Conservation (phyloP, 2,113 vertebrate genomes). For the Rhegmatorhina hoffmannsi region DNA sequence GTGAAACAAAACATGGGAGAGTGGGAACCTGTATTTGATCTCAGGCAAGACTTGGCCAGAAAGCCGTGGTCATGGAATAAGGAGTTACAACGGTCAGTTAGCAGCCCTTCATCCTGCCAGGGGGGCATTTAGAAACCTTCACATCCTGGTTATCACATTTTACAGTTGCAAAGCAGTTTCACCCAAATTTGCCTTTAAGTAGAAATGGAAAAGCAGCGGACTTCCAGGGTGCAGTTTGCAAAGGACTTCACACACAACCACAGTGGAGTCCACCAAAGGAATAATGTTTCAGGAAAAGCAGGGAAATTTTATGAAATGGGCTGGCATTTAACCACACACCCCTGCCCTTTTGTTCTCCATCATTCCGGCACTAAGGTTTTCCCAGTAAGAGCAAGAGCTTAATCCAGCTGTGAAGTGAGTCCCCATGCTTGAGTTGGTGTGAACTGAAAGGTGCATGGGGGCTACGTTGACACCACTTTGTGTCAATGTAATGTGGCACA, state of each 20-base stretch:
- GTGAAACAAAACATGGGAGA: background rate
- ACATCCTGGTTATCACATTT: background rate
- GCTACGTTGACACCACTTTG: background rate
- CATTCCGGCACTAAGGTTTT: background rate
- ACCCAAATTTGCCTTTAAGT: background rate
- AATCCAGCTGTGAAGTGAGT: background rate
- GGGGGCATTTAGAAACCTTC: background rate
- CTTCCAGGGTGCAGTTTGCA: background rate
- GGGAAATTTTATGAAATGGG: background rate
- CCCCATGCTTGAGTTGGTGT: rapidly evolving
- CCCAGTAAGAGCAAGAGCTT: background rate
- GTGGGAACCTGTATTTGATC: background rate
- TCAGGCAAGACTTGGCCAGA: background rate
- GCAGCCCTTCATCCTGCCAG: background rate
- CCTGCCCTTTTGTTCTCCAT: background rate
- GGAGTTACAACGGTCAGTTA: background rate
- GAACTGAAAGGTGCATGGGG: background rate
- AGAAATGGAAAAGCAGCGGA: background rate
- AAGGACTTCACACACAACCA: background rate
- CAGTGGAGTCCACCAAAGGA: background rate
- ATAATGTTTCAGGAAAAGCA: background rate
- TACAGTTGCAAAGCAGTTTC: background rate
- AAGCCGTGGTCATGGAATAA: background rate
- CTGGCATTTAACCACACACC: background rate
- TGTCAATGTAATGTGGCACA: rapidly evolving